Evolutionary conservation across 2,113 vertebrate genomes (phyloP).

Genomic region (Atlantisia rogersi): DNA sequence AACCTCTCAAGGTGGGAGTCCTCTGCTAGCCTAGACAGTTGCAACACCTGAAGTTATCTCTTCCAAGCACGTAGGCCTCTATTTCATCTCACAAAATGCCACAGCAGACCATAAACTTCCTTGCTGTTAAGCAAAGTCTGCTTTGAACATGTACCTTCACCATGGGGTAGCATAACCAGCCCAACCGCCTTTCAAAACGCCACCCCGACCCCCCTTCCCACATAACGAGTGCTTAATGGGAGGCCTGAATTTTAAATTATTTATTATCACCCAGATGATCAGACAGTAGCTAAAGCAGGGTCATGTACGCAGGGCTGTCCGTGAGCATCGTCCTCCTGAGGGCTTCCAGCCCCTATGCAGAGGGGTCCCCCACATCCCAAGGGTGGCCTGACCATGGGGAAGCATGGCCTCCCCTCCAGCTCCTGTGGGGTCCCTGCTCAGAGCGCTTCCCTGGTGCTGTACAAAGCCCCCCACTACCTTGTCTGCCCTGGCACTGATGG

Average conservation of each 20-base stretch:
- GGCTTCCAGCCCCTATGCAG: background rate
- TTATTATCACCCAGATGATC: background rate
- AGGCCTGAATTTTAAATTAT: background rate
- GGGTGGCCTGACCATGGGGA: background rate
- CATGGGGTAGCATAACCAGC: background rate
- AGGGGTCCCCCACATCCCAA: accelerated
- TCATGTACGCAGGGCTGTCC: background rate
- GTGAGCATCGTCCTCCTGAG: accelerated
- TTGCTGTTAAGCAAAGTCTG: background rate
- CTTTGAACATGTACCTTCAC: background rate
- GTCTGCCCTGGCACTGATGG: background rate
- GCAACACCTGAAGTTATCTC: background rate
- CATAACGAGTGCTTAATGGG: background rate
- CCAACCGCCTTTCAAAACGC: background rate
- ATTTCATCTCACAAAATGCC: background rate
- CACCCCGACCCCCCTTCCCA: background rate
- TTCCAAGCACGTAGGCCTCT: background rate
- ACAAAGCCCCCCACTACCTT: accelerated
- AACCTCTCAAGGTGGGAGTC: background rate
- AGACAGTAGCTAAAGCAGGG: background rate
- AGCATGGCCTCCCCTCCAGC: background rate
- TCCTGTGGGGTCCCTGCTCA: background rate
- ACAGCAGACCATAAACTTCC: background rate
- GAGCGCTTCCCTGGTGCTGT: background rate
- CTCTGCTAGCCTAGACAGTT: background rate